Base-by-base conservation (phyloP, 2,113 vertebrate genomes). In the Pterocles orientalis region DNA sequence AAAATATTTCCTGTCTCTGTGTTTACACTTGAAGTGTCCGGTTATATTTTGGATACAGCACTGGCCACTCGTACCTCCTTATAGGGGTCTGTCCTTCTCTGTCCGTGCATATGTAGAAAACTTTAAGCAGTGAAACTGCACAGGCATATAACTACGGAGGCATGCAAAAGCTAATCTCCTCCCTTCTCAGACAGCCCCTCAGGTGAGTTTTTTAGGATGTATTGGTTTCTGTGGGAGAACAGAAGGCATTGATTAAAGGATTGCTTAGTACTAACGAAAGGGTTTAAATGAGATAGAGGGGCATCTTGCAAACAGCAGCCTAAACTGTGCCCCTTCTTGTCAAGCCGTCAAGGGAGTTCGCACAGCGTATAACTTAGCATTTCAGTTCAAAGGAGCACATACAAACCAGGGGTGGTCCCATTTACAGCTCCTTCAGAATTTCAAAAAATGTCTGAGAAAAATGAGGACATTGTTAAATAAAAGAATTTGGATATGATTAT, bases 71-170 rank as follows among this genome's bases (percentile, higher is more conserved):
- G 5, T 58, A 51, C 23, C 28, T 77, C 41, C 18, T 77, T 77
- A 1, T 1, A 48, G 18, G 23, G 0, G 0, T 29, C 18, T 10
- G 21, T 28, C 57, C 47, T 58, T 70, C 51, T 64, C 16, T 65
- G 41, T 21, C 28, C 6, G 7, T n/a, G 11, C 13, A 2, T 25
- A 16, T 8, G 33, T 33, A 14, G 50, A 50, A 53, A 82, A 13
- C 11, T 13, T 43, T 34, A 56, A 77, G 20, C 45, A 51, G 50
- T 47, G 71, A 62, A 65, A 36, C n/a, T 62, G 9, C 0, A 1
- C 31, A 60, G 53, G 15, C 24, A 14, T 34, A 14, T 14, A 65
- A 25, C 26, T 25, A 43, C 26, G 39, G 21, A 82, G 53, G n/a
- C n/a, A 73, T 36, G 6, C 14, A 85, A 65, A 85, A 76, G 3